Evolutionary conservation across 2,888 invertebrate genomes (phyloP).

Genomic region (Pyrgus malvae): DNA sequence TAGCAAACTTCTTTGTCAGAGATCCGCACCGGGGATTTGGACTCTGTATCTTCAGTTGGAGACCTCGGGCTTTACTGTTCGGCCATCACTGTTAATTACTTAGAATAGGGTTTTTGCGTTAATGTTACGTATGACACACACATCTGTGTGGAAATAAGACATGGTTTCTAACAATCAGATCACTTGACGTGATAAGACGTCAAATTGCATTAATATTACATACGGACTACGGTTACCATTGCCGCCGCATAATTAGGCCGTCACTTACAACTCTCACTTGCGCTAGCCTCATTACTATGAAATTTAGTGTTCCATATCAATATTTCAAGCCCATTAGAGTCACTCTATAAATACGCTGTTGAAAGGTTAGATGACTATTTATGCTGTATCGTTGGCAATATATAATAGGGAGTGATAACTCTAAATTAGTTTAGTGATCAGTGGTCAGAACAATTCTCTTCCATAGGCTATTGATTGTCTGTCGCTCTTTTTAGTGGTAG

Average conservation of each 20-base stretch:
- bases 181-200: too few relatives aligned
- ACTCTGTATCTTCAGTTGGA: too few relatives aligned
- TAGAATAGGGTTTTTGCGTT: too few relatives aligned
- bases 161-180: background rate
- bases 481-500: too few relatives aligned
- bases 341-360: conserved; percentile 45
- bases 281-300: conserved; percentile 28
- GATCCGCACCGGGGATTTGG: too few relatives aligned
- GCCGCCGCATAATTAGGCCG: conserved; percentile 16
- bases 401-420: conserved; percentile 27
- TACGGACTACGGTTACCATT: conserved; percentile 8
- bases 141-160: background rate
- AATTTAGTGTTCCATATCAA: conserved; percentile 47
- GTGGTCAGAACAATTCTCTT: too few relatives aligned
- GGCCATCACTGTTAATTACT: too few relatives aligned
- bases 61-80: too few relatives aligned
- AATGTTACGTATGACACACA: too few relatives aligned
- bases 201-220: conserved; percentile 2
- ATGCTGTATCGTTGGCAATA: conserved; percentile 16
- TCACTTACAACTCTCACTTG: conserved; percentile 21
- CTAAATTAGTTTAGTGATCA: conserved; percentile 25
- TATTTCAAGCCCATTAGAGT: conserved; percentile 51
- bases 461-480: too few relatives aligned
- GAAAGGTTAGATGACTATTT: conserved; percentile 41
- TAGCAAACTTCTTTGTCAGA: too few relatives aligned